Percentiles rank a stretch among this genome's conserved stretches.
Evolutionary conservation across 2,797 vertebrate genomes (phyloP).

Genomic region (Paramormyrops hopkinsi): DNA sequence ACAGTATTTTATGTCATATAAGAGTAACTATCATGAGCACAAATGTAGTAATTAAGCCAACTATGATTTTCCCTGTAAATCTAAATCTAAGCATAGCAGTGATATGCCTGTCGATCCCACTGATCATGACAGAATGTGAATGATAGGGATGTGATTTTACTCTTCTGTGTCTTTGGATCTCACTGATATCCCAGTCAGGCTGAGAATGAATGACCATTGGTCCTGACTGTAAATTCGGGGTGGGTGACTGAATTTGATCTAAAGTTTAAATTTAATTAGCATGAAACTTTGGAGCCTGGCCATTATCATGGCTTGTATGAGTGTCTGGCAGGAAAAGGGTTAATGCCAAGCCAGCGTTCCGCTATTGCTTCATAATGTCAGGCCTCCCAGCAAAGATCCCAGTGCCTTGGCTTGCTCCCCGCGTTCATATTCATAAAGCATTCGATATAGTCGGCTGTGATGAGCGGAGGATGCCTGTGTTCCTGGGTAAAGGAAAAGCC

Average conservation of each 20-base stretch:
- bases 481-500: background rate
- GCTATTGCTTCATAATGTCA: background rate
- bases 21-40: background rate
- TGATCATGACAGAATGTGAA: background rate
- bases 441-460: constrained; percentile 8
- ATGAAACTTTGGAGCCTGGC: background rate
- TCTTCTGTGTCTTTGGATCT: background rate
- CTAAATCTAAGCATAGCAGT: background rate
- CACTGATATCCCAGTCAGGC: background rate
- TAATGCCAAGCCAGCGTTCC: background rate
- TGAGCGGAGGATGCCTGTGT: constrained; percentile 7
- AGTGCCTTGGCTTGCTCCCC: background rate
- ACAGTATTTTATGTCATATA: background rate
- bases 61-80: background rate
- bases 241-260: background rate
- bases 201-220: background rate
- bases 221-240: background rate
- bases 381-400: background rate
- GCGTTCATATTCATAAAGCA: constrained; percentile 7
- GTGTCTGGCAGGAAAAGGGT: constrained; percentile 2
- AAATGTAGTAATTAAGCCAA: background rate
- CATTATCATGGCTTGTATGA: background rate
- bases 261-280: background rate
- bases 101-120: background rate
- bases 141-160: background rate